Evolutionary conservation across 2,888 invertebrate genomes (phyloP).

Genomic region (Acanthococcus lagerstroemiae): DNA sequence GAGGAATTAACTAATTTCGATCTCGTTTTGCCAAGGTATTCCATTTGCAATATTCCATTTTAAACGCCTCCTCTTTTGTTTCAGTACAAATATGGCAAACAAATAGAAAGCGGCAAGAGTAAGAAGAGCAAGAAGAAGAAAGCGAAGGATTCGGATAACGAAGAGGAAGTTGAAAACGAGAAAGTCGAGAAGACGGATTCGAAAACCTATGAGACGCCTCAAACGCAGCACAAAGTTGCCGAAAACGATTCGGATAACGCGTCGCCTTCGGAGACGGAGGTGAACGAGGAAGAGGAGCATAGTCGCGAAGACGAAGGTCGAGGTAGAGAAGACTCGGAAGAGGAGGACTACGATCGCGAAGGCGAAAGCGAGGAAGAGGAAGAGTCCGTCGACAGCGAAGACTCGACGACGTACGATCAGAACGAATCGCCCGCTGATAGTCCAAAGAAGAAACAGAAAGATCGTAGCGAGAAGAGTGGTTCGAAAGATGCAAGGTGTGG

Average conservation of each 20-base stretch:
- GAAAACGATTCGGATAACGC: not conserved
- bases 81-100: constrained; percentile 24
- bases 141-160: constrained; percentile 63
- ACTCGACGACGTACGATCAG: not conserved
- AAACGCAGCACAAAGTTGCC: not conserved
- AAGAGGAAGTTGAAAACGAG: constrained; percentile 33
- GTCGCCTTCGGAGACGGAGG: constrained; percentile 28
- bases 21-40: not conserved
- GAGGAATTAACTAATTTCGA: not conserved
- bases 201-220: constrained; percentile 6
- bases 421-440: not conserved
- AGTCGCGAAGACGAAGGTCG: constrained; percentile 33
- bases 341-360: not conserved
- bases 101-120: constrained; percentile 5
- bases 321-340: constrained; percentile 32
- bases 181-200: constrained; percentile 31
- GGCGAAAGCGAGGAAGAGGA: not conserved
- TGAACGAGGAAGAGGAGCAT: constrained; percentile 36
- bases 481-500: not conserved
- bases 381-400: not conserved
- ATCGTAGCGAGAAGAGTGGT: not conserved
- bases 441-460: not conserved
- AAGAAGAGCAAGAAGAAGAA: constrained; percentile 51
- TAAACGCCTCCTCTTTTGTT: too few relatives aligned
- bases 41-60: not conserved